Base-by-base conservation (phyloP, 2,797 vertebrate genomes). In the Lacerta viridis region DNA sequence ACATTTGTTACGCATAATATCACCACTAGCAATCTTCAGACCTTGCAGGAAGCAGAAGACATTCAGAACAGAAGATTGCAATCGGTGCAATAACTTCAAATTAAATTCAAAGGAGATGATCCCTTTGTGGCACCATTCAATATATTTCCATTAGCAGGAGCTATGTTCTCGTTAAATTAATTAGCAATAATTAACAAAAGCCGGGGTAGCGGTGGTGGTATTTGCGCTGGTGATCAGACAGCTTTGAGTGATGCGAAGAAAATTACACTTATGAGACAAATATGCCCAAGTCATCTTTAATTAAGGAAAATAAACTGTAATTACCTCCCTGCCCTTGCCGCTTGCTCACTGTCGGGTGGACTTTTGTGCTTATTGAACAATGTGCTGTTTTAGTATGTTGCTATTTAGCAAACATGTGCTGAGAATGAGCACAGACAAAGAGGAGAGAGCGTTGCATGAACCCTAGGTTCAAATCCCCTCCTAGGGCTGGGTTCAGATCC, bases 241-340 rank as follows among this genome's bases (percentile, higher is more conserved):
- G 1, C 77, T 91, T 80, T 89, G 88, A 41, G 6, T 23, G 39
- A 71, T 69, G 78, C 15, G 83, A 80, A 66, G 78, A 74, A 80
- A 95, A 92, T 23, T 80, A 85, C 84, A 71, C 85, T 59, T n/a
- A 3, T 88, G 89, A 91, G 83, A 91, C 90, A 90, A 88, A 90
- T 78, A 87, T 89, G 92, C 90, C 90, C 85, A 69, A 87, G 36
- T 93, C 87, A 80, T 94, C 89, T 89, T 94, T 91, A 93, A 92
- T 91, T 92, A 94, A 91, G 81, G 89, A 89, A 94, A 93, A 43
- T 88, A 94, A 94, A 92, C 78, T 89, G 83, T 77, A 93, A 89
- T 93, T 94, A 92, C 61, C 87, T 92, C 94, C 89, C 90, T 88
- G 92, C 91, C 93, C 92, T 93, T 85, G 89, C 91, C 0, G 83